A percentile compares a stretch with the other conserved stretches of the same genome.
These are phyloP conservation scores for Drosophila santomea DNA, from an alignment of 1,140 invertebrate genomes.

Conservation along the genomic window DNA sequence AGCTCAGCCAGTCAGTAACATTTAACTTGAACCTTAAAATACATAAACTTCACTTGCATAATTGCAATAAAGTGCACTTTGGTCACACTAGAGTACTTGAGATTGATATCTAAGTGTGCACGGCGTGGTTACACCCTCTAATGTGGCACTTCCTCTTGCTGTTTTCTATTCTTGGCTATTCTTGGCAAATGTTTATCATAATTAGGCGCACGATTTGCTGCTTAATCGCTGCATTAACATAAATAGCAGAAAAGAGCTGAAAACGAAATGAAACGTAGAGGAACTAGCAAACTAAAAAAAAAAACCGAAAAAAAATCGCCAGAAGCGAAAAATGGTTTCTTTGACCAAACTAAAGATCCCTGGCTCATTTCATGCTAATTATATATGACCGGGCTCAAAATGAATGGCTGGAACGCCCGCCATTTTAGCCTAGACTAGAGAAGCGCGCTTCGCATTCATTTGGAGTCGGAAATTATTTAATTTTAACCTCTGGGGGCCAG, in stretches of 20 bases:
- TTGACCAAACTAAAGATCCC: slow-evolving; percentile 76
- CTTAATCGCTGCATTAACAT: slow-evolving; percentile 81
- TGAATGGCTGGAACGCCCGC: slow-evolving; percentile 71
- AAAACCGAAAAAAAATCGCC: slow-evolving; percentile 58
- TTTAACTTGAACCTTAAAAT: background rate
- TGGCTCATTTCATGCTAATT: slow-evolving; percentile 83
- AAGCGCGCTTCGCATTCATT: slow-evolving; percentile 35
- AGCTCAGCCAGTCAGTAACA: background rate
- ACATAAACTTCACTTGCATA: background rate
- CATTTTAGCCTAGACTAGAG: slow-evolving; percentile 66
- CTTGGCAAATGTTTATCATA: slow-evolving; percentile 72
- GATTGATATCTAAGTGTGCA: background rate
- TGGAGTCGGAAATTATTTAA: slow-evolving; percentile 77
- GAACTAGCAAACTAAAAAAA: slow-evolving; percentile 11
- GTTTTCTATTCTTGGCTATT: slow-evolving; percentile 13
- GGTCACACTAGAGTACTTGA: background rate
- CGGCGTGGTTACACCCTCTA: slow-evolving; percentile 6
- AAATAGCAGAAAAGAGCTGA: slow-evolving; percentile 42
- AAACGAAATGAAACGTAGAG: slow-evolving; percentile 33
- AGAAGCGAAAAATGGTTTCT: slow-evolving; percentile 60
- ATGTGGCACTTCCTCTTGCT: slow-evolving; percentile 54
- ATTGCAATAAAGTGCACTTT: background rate
- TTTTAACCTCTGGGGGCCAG: slow-evolving; percentile 79
- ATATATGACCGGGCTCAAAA: slow-evolving; percentile 57
- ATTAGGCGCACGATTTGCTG: slow-evolving; percentile 77